Percentiles rank a stretch among this genome's conserved stretches.
Conservation (phyloP, 2,113 vertebrate genomes). For the Seriola aureovittata region DNA sequence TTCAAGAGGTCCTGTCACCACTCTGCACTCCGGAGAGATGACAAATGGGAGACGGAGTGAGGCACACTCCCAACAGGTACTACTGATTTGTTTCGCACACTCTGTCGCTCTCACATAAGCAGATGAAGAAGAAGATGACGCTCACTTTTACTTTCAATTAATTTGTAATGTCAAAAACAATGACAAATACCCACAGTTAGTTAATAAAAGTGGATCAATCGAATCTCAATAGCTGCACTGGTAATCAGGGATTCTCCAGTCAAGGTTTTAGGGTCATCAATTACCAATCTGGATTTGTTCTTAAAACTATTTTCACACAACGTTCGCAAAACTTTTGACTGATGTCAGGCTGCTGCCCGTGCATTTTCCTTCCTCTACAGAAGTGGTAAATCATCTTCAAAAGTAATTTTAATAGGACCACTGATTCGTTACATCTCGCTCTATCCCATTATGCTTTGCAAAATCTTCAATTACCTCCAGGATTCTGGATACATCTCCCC, state of each 20-base stretch:
- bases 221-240: too few species aligned
- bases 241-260: too few species aligned
- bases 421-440: too few species aligned
- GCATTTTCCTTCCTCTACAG: neutral
- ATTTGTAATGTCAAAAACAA: neutral
- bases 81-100: neutral
- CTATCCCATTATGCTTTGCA: constrained; percentile 24
- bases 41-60: constrained; percentile 26
- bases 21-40: constrained; percentile 30
- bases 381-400: neutral
- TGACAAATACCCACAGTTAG: neutral
- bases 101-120: neutral
- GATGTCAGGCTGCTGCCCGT: neutral
- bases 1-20: constrained; percentile 28
- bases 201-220: neutral
- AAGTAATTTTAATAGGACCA: constrained; percentile 30
- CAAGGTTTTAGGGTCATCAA: too few species aligned
- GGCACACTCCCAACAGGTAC: constrained; percentile 7
- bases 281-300: constrained; percentile 8
- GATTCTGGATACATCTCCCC: constrained; percentile 20
- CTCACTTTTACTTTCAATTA: neutral
- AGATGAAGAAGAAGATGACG: neutral
- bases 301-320: neutral
- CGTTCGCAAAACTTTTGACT: neutral
- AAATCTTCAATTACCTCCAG: constrained; percentile 36